Conservation (phyloP, 2,797 vertebrate species). For the Pantherophis alleghaniensis region DNA sequence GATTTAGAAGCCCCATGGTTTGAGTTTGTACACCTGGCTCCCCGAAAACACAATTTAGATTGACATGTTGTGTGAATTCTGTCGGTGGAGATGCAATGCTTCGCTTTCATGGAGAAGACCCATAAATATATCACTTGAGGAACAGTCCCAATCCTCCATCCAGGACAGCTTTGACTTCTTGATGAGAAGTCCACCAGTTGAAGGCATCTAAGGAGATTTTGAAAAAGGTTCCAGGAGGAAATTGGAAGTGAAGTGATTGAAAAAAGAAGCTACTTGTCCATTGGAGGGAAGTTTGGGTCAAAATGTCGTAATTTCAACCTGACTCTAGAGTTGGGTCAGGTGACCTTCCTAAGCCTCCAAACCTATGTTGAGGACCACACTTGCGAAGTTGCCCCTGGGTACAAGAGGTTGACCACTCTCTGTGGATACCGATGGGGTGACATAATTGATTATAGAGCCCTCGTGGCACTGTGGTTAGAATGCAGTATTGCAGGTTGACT, state of each 20-base stretch:
- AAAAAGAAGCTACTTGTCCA: not conserved
- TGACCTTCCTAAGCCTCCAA: not conserved
- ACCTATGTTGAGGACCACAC: not conserved
- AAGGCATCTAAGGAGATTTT: not conserved
- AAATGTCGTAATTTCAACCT: not conserved
- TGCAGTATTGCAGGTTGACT: too few species aligned
- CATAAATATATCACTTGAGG: not conserved
- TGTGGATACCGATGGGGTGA: not conserved
- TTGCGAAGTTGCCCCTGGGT: not conserved
- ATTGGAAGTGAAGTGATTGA: not conserved
- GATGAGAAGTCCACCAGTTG: not conserved
- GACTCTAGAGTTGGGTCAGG: not conserved
- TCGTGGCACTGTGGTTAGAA: not conserved
- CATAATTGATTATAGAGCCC: too few species aligned
- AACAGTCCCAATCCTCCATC: not conserved
- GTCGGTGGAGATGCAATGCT: not conserved
- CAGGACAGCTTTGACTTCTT: not conserved
- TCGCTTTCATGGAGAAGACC: not conserved
- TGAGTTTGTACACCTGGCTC: not conserved
- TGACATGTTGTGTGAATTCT: not conserved
- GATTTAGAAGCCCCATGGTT: not conserved
- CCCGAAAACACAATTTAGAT: not conserved
- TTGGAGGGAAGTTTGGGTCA: not conserved
- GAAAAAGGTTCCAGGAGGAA: not conserved
- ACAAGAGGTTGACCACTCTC: not conserved